These are phyloP conservation scores for Coelinius sp. DNA, from an alignment of 2,888 invertebrate genomes.

Conservation along the genomic window DNA sequence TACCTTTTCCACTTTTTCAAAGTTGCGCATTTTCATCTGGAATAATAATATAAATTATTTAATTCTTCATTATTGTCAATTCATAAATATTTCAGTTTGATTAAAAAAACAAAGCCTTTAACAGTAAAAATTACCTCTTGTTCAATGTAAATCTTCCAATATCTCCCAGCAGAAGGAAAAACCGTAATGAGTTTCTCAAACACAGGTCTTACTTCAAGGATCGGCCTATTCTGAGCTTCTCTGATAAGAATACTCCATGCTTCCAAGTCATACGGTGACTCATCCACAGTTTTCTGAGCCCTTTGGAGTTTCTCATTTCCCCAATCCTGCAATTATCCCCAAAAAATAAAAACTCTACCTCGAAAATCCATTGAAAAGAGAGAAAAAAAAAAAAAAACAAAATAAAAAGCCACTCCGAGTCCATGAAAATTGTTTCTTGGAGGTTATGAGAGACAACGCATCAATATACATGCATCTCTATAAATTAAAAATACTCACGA, in stretches of 20 bases:
- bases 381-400: not conserved
- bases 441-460: not conserved
- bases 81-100: not conserved
- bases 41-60: slow-evolving; percentile 69
- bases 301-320: slow-evolving; percentile 87
- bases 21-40: slow-evolving; percentile 97
- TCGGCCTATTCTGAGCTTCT: slow-evolving; percentile 90
- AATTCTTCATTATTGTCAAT: not conserved
- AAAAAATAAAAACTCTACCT: not conserved
- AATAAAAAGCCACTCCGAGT: not conserved
- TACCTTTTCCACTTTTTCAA: slow-evolving; percentile 99
- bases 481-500: not conserved
- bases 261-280: slow-evolving; percentile 94
- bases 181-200: slow-evolving; percentile 95
- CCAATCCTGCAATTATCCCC: slow-evolving; percentile 79
- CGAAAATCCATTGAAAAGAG: not conserved
- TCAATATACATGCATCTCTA: not conserved
- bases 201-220: slow-evolving; percentile 90
- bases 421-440: not conserved
- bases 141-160: slow-evolving; percentile 99
- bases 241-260: slow-evolving; percentile 97
- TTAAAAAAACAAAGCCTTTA: too few species aligned
- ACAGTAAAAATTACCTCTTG: slow-evolving; percentile 81
- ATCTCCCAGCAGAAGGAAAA: slow-evolving; percentile 96
- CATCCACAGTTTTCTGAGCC: slow-evolving; percentile 88